Percentiles rank a stretch among this genome's conserved stretches.
Conservation (phyloP, 2,113 vertebrate genomes). For the Thymallus thymallus region DNA sequence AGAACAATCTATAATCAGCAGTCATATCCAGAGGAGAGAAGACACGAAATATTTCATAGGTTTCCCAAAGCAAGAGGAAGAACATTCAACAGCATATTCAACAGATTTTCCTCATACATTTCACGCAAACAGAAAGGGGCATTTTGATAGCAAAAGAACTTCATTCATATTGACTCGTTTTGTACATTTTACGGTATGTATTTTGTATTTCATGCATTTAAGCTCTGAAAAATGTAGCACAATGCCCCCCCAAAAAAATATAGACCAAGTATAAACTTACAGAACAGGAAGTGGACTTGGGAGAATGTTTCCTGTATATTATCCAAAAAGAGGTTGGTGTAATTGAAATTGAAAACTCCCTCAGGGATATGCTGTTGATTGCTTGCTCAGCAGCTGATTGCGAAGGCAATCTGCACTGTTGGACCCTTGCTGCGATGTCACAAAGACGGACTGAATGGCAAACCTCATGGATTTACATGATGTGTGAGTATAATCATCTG, state of each 20-base stretch:
- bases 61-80: background rate
- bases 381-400: constrained; percentile 57
- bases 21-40: background rate
- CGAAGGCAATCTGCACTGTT: constrained; percentile 37
- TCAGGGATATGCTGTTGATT: constrained; percentile 54
- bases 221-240: no score
- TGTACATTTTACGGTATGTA: no score
- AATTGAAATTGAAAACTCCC: constrained; percentile 32
- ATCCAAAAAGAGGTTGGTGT: constrained; percentile 43
- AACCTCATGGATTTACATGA: constrained; percentile 42
- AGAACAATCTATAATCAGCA: constrained; percentile 9
- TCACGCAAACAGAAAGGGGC: background rate
- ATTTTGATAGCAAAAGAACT: no score
- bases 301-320: constrained; percentile 1
- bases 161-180: no score
- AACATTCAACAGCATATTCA: background rate
- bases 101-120: background rate
- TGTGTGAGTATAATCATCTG: constrained; percentile 25
- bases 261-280: constrained; percentile 23
- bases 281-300: background rate
- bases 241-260: constrained; percentile 5
- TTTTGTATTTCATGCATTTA: no score
- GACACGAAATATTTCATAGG: background rate
- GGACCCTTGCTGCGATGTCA: constrained; percentile 46
- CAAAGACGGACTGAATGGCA: constrained; percentile 49